phyloP scores from a whole-genome alignment of 2,797 vertebrate genomes.

The Furcifer pardalis region DNA sequence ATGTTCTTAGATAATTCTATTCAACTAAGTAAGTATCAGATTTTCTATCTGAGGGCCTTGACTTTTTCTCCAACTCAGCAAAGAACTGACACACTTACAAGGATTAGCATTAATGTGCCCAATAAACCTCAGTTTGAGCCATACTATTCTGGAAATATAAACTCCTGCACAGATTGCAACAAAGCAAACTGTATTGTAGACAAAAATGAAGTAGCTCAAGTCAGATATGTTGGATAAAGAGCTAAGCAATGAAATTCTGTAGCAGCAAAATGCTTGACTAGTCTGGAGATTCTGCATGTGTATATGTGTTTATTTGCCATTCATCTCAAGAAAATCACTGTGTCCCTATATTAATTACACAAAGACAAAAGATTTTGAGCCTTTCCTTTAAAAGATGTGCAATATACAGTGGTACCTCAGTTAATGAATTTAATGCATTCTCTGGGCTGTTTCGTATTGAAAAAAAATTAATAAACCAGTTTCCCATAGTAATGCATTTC shows the following conservation, averaged over 20 bases:
- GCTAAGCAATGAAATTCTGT: background rate
- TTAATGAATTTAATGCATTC: too few species aligned
- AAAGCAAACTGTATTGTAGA: constrained; percentile 9
- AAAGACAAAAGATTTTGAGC: background rate
- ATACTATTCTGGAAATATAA: constrained; percentile 21
- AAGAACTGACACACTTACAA: constrained; percentile 32
- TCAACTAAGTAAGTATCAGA: background rate
- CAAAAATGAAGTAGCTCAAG: background rate
- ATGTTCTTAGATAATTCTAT: background rate
- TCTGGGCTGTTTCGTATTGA: too few species aligned
- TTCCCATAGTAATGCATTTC: too few species aligned
- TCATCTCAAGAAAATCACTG: background rate
- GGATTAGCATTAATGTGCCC: constrained; percentile 29
- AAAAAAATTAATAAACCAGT: too few species aligned
- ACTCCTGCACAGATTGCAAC: constrained; percentile 9
- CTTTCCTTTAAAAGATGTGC: background rate
- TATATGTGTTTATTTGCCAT: background rate
- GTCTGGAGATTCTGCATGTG: background rate
- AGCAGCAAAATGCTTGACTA: background rate
- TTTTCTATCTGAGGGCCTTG: background rate
- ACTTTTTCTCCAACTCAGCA: constrained; percentile 24
- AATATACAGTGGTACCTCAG: too few species aligned
- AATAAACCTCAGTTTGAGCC: constrained; percentile 29
- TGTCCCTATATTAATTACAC: background rate
- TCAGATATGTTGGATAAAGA: background rate